Base-by-base conservation (phyloP, 2,113 vertebrate genomes). In the Natator depressus region DNA sequence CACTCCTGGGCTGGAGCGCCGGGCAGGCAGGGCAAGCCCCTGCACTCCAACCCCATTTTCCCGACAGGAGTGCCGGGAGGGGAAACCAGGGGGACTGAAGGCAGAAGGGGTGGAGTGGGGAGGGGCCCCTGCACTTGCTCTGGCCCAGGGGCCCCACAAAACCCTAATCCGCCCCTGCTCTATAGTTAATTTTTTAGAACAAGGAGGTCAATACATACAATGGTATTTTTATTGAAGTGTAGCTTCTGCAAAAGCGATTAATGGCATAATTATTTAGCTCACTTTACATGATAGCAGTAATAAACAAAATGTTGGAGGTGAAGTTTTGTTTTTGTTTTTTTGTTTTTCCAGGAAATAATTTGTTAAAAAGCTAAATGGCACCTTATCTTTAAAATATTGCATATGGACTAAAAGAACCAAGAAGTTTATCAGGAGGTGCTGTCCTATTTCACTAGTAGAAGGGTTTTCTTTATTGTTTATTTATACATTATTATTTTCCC, bases 261-360 rank as follows among this genome's bases (percentile, higher is more conserved):
- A 96, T 95, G 85, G 89, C 96, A 92, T 82, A 90, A 91, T 93
- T 88, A 88, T 88, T 87, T 93, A 89, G 89, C 85, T 46, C 76
- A 46, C 35, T 91, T 96, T 76, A 90, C 76, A 54, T 59, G 91
- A 82, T 47, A 93, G 79, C 85, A 62, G 25, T 87, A 35, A 13
- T 69, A 69, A 85, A 78, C 38, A 94, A 96, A 96, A 95, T 83
- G 47, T n/a, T 95, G 46, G 9, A 25, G 29, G 29, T 84, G 80
- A 93, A 20, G 51, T 75, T 22, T 31, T 19, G 54, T 10, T 20
- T 31, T 46, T 46, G 57, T 47, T n/a, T 69, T 42, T 89, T 91
- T 91, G 79, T 89, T 89, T 75, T 84, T 24, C 47, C 84, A 42
- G 27, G 19, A 95, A 75, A 50, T 50, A 86, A 79, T 8, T 90